Evolutionary conservation across 2,113 vertebrate species (phyloP), one percentile per base, ranked within the genome.

Genomic region (Apus apus): DNA sequence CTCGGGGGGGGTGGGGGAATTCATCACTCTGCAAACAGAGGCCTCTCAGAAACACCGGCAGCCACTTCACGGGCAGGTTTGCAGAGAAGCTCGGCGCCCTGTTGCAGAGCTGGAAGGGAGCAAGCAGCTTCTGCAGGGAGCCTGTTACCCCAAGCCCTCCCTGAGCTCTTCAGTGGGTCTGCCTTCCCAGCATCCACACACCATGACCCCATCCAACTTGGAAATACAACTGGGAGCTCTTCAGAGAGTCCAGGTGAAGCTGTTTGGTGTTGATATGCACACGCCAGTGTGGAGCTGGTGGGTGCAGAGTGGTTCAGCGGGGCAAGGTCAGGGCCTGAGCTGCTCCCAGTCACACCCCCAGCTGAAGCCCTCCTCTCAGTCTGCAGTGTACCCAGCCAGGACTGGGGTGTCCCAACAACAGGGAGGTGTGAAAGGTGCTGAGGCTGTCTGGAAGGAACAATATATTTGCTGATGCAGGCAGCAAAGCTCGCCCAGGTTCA

Each of bases 221-320:
- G n/a, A 85, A 85, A 72, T 14, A 18, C 23, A 12, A 27, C 30
- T 64, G 48, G 23, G 36, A 74, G 57, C 43, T 85, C 43, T 72
- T 60, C 15, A 9, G 50, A 76, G 60, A 92, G 46, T 13, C 45
- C 1, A 2, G 26, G 51, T 54, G 48, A 82, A 64, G 46, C 58
- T 72, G 27, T 56, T 65, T 57, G 72, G 66, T 2, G 2, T 5
- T 27, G n/a, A 50, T 9, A 34, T 14, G 36, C 3, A 3, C 56
- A 45, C 16, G 21, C 0, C 11, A 27, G 36, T n/a, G 51, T 0
- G 0, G 34, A 77, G n/a, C n/a, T 2, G 3, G 26, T 0, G 5
- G 38, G 34, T 5, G 2, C 8, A 6, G 20, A 57, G 45, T 5
- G 17, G 30, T 8, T 73, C 66, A 54, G n/a, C 26, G 30, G 36